Evolutionary conservation across 2,888 invertebrate species (phyloP), one percentile per base, ranked within the genome.

Genomic region (Gasteruption jaculator): DNA sequence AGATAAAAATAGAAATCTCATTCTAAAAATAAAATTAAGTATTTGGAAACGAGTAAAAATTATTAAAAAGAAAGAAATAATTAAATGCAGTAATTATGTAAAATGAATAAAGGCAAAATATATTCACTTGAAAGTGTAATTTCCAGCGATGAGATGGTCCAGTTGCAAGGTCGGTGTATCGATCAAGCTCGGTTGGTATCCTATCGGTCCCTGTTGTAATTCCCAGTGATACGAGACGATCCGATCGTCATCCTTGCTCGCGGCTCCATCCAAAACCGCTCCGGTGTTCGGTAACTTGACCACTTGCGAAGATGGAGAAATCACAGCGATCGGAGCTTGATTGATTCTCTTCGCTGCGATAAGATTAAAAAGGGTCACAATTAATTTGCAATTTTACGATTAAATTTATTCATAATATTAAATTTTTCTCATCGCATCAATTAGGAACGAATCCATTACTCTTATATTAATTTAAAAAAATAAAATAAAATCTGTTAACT

Each of bases 201-300:
- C 88, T 38, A 80, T 73, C 0, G 95, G 95, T 0, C 91, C 91
- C 41, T 86, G 84, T 22, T 89, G 86, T 21, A 92, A 74, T 68
- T 94, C 93, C 95, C 95, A 96, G 63, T 88, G 88, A 82, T 90
- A 95, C 1, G 82, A 82, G 52, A 85, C 80, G 48, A 94, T 90
- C 46, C 82, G 83, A 61, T 89, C 88, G 61, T 94, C 93, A 54
- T 88, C 87, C 63, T 77, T 81, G 57, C 88, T 89, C 1, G 85
- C 68, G 2, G 79, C 79, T 27, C 83, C 95, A 70, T 95, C 95
- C 19, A 96, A 76, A 19, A 95, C 89, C 1, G 92, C 91, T 29
- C 85, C 87, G 0, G 87, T 87, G 56, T 91, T 94, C 0, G 94
- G 93, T 51, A 91, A 75, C 58, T 92, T 90, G 5, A 96, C 88